These are phyloP conservation scores for Pocillopora grandis DNA, from an alignment of 92 coral and sea anemone species.

Conservation along the genomic window DNA sequence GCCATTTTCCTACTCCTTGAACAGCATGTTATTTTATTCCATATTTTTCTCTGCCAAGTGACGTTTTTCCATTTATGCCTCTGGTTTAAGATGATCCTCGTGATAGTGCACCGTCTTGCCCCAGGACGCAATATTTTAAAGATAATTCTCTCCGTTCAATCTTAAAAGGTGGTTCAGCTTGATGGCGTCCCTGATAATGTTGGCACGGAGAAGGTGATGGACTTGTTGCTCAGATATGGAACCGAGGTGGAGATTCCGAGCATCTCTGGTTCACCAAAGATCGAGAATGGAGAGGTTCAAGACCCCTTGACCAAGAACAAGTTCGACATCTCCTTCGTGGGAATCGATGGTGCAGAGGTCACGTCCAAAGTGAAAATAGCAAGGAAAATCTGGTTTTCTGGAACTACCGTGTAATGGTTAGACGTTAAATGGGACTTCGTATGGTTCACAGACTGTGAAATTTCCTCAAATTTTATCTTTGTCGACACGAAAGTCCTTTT, in stretches of 20 bases:
- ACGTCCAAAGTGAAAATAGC: slow-evolving; percentile 43
- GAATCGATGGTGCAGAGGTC: slow-evolving; percentile 61
- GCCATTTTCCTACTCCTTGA: too few relatives aligned
- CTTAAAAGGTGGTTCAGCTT: slow-evolving; percentile 68
- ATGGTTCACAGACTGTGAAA: not conserved
- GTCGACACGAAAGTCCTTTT: not conserved
- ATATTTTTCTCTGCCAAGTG: too few relatives aligned
- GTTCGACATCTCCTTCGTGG: slow-evolving; percentile 59
- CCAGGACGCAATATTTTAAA: too few relatives aligned
- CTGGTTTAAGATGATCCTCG: too few relatives aligned
- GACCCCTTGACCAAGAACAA: slow-evolving; percentile 53
- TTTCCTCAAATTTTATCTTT: not conserved
- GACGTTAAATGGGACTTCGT: not conserved
- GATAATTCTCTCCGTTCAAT: not conserved
- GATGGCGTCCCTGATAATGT: slow-evolving; percentile 56
- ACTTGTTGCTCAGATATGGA: slow-evolving; percentile 68
- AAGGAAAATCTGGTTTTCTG: slow-evolving; percentile 61
- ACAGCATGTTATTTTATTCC: too few relatives aligned
- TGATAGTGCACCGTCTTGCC: too few relatives aligned
- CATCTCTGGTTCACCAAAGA: slow-evolving; percentile 43
- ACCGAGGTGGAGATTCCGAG: slow-evolving; percentile 72
- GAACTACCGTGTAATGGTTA: not conserved
- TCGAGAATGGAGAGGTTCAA: slow-evolving; percentile 29
- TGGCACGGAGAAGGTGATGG: slow-evolving; percentile 25
- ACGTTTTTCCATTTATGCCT: too few relatives aligned